Evolutionary conservation across 2,113 vertebrate genomes (phyloP), one percentile per base, ranked within the genome.

Genomic region (Catharus bicknelli): DNA sequence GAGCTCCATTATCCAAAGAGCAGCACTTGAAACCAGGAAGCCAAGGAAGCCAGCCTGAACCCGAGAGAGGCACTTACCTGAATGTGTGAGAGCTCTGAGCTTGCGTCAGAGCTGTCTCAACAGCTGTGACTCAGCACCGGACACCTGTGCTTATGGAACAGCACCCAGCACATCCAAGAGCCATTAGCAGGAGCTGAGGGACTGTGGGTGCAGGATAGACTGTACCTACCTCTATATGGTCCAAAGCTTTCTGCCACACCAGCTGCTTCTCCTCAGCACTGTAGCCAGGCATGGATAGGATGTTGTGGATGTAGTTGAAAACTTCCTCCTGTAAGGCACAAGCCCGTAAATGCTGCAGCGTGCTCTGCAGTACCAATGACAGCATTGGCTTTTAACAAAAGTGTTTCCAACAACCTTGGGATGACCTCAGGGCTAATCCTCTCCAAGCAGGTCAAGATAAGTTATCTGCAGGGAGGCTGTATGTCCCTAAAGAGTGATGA

Each of bases 301-400:
- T 98, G 84, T 99, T 99, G 96, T 99, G 99, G 89, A 99, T 98
- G 61, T 99, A 99, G 96, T 97, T 99, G 97, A 99, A 99, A 93
- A 99, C 97, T 85, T 99, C 99, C 85, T 98, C 98, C 99, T 99
- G 95, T 47, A 93, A 79, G 73, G 36, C 43, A 97, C 29, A 95
- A 93, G 90, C 20, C 38, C 30, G 34, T 16, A 80, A 88, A 70
- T 12, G 29, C 16, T 55, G 34, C 5, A 63, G 36, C 13, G 54
- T 11, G 27, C 13, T 76, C 79, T 74, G 54, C 61, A 81, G 36
- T 10, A 5, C 38, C 3, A 9, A 26, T 66, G 47, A 66, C 29
- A 69, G 26, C 34, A 15, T 18, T 13, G 58, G 18, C 32, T 36
- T 68, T 57, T 47, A 54, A 36, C 30, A 5, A 91, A 26, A 30